These are phyloP conservation scores for Meliscaeva auricollis DNA, from an alignment of 2,888 invertebrate species.

Conservation along the genomic window DNA sequence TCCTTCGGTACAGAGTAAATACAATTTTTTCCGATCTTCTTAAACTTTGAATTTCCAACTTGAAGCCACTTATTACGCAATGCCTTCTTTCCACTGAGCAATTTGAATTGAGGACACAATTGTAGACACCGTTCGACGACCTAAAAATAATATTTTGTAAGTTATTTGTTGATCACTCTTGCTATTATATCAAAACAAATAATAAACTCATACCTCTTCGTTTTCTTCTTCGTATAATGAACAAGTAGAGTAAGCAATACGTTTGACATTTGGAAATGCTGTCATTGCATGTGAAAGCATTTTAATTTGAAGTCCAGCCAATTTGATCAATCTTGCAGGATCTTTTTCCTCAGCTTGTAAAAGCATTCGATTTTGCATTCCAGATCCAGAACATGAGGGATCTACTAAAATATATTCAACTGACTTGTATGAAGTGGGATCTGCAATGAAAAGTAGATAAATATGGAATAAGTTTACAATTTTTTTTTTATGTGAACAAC, in stretches of 20 bases:
- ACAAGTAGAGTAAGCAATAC: slow-evolving; percentile 98
- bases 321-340: slow-evolving; percentile 86
- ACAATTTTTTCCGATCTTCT: slow-evolving; percentile 89
- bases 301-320: slow-evolving; percentile 92
- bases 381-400: slow-evolving; percentile 98
- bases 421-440: slow-evolving; percentile 82
- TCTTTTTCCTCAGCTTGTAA: slow-evolving; percentile 85
- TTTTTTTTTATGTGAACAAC: slow-evolving; percentile 48
- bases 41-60: slow-evolving; percentile 88
- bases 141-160: slow-evolving; percentile 80
- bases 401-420: slow-evolving; percentile 97
- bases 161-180: background rate
- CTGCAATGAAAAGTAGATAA: slow-evolving; percentile 57
- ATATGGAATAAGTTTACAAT: too few relatives aligned
- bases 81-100: slow-evolving; percentile 87
- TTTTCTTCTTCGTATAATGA: slow-evolving; percentile 96
- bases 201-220: slow-evolving; percentile 88
- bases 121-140: slow-evolving; percentile 86
- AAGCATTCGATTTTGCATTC: slow-evolving; percentile 86
- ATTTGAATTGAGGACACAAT: slow-evolving; percentile 85
- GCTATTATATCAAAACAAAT: background rate
- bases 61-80: slow-evolving; percentile 89
- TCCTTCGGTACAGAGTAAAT: slow-evolving; percentile 90
- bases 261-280: slow-evolving; percentile 91
- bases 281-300: slow-evolving; percentile 94